Conservation (phyloP, 2,113 vertebrate species). For the Archilochus colubris region DNA sequence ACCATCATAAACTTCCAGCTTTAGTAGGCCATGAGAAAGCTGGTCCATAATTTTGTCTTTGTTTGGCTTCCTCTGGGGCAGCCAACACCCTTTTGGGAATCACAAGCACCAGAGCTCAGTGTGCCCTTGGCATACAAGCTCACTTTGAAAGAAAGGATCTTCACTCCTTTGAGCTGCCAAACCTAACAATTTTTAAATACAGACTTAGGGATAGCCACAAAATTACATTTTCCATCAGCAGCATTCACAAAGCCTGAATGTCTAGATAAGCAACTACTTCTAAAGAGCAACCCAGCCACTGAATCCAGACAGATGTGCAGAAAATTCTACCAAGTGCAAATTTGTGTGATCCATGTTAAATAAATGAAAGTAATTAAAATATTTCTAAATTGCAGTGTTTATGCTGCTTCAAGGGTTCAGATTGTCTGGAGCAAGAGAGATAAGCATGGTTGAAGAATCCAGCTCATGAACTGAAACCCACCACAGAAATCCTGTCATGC, state of each 20-base stretch:
- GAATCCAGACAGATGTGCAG: background rate
- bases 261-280: background rate
- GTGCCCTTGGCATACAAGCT: background rate
- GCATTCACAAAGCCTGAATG: background rate
- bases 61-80: background rate
- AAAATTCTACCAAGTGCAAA: background rate
- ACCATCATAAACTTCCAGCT: background rate
- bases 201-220: background rate
- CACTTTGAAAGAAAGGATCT: background rate
- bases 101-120: background rate
- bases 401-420: constrained; percentile 78
- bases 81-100: background rate
- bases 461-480: constrained; percentile 68
- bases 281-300: background rate
- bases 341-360: background rate
- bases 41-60: background rate
- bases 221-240: background rate
- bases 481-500: constrained; percentile 70
- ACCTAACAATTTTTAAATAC: background rate
- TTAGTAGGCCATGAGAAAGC: background rate
- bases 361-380: background rate
- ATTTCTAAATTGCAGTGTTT: constrained; percentile 60
- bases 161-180: background rate
- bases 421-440: constrained; percentile 63
- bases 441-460: constrained; percentile 70